phyloP scores from a whole-genome alignment of 37 sponge, comb jelly and placozoan genomes.

The Petrosia ficiformis region DNA sequence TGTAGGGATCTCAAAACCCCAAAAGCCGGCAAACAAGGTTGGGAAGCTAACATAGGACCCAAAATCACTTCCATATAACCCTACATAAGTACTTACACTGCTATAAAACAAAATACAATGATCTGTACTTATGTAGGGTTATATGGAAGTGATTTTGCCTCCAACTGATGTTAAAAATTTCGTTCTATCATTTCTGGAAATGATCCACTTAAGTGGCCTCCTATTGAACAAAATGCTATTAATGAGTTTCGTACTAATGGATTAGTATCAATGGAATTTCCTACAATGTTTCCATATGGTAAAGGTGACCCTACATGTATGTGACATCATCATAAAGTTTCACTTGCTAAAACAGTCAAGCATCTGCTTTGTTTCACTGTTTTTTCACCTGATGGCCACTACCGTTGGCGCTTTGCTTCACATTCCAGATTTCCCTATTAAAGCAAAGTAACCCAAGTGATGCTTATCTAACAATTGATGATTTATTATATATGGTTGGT shows the following conservation, averaged over 20 bases:
- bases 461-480: slow-evolving; percentile 26
- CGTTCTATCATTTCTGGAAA: background rate
- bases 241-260: slow-evolving; percentile 36
- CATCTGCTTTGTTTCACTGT: slow-evolving; percentile 36
- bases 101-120: no score
- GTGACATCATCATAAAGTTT: slow-evolving; percentile 2
- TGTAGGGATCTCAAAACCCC: no score
- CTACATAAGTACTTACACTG: no score
- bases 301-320: slow-evolving; percentile 25
- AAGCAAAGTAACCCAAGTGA: slow-evolving; percentile 13
- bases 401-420: slow-evolving; percentile 14
- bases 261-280: slow-evolving; percentile 23
- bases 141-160: no score
- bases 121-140: no score
- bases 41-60: no score
- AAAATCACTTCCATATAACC: no score
- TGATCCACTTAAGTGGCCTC: slow-evolving; percentile 22
- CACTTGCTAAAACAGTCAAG: slow-evolving; percentile 19
- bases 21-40: no score
- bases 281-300: slow-evolving; percentile 49
- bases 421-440: slow-evolving; percentile 38
- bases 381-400: background rate
- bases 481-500: slow-evolving; percentile 23
- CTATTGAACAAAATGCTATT: slow-evolving; percentile 6
- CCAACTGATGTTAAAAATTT: no score